Conservation (phyloP, 2,888 invertebrate genomes). For the Belgica antarctica region DNA sequence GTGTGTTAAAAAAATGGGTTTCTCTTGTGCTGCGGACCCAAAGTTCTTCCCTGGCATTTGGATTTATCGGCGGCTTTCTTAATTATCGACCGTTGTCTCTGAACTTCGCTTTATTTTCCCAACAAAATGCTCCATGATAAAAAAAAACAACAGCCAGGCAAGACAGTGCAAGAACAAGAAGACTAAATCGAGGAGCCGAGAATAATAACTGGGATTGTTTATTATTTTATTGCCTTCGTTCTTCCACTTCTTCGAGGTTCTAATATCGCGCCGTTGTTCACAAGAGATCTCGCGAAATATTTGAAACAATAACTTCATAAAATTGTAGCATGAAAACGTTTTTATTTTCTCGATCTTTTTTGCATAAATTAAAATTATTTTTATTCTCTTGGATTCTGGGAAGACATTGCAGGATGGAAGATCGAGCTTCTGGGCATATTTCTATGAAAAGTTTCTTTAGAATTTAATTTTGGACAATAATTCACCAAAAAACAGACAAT, state of each 20-base stretch:
- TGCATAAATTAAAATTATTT: slow-evolving; percentile 12
- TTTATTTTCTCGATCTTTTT: neutral
- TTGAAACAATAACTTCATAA: slow-evolving; percentile 13
- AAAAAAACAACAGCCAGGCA: no score
- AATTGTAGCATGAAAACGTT: slow-evolving; percentile 5
- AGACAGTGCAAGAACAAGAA: no score
- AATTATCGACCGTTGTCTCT: neutral
- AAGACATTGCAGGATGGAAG: neutral
- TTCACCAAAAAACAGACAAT: no score
- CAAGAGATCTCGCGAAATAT: neutral
- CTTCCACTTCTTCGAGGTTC: neutral
- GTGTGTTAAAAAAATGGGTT: neutral
- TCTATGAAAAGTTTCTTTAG: no score
- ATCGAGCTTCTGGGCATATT: no score
- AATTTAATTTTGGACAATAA: no score
- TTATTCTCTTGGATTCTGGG: neutral
- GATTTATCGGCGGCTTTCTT: slow-evolving; percentile 7
- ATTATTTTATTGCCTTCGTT: slow-evolving; percentile 4
- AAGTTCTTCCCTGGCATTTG: neutral
- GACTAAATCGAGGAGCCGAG: neutral
- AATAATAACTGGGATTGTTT: neutral
- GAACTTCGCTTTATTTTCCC: neutral
- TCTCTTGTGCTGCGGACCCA: neutral
- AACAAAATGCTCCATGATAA: neutral
- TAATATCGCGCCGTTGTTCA: no score